These are phyloP conservation scores for Platyrinchus mystaceus DNA, from an alignment of 2,797 vertebrate genomes.

Conservation along the genomic window DNA sequence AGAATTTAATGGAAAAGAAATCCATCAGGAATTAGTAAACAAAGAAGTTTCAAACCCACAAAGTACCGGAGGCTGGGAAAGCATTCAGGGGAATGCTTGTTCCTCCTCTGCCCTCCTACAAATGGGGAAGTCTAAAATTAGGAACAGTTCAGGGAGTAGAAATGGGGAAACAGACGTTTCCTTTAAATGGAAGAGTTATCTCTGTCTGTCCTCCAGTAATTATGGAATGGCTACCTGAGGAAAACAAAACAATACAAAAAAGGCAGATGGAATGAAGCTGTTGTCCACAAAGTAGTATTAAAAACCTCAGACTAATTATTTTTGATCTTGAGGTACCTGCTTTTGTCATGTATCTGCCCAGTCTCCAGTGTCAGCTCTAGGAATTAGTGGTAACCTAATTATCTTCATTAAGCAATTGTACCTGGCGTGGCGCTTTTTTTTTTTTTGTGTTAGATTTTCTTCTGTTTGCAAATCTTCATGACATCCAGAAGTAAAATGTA, in stretches of 20 bases:
- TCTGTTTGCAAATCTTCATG: conserved; percentile 18
- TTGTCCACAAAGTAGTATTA: background rate
- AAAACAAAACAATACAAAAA: background rate
- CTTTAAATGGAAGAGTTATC: background rate
- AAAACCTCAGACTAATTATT: conserved; percentile 44
- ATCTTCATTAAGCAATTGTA: conserved; percentile 45
- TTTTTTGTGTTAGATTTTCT: background rate
- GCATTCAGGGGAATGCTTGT: background rate
- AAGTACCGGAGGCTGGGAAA: background rate
- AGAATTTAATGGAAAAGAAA: background rate
- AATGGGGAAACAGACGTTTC: background rate
- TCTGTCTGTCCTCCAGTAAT: background rate
- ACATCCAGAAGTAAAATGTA: conserved; percentile 65
- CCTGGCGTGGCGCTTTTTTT: background rate
- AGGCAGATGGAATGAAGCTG: background rate
- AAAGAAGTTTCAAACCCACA: background rate
- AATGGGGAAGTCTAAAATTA: background rate
- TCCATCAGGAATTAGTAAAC: background rate
- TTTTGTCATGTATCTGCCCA: background rate
- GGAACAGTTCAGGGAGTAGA: background rate
- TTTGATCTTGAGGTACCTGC: background rate
- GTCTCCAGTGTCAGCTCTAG: background rate
- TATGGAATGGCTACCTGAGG: background rate
- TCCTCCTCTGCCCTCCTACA: background rate
- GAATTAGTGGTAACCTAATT: conserved; percentile 70